Percentiles rank a stretch among this genome's conserved stretches.
Conservation (phyloP, 2,113 vertebrate species). For the Paramisgurnus dabryanus region DNA sequence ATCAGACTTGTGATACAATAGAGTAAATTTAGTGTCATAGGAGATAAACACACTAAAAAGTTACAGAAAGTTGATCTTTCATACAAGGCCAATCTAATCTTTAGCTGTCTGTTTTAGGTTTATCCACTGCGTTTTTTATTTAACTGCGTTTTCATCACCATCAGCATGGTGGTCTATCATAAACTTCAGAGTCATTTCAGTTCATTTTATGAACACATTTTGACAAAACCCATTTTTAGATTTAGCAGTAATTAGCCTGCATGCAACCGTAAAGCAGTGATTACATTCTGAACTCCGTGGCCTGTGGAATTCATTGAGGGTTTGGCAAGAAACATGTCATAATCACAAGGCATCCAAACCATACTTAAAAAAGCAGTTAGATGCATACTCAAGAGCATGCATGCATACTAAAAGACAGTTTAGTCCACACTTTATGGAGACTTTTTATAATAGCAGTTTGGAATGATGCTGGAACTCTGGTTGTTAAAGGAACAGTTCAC, state of each 20-base stretch:
- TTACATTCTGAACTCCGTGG: conserved; percentile 63
- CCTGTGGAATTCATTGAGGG: conserved; percentile 68
- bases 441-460: neutral
- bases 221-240: conserved; percentile 20
- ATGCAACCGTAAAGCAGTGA: conserved; percentile 45
- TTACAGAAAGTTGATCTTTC: neutral
- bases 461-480: neutral
- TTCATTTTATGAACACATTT: neutral
- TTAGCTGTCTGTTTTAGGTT: neutral
- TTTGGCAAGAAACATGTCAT: conserved; percentile 68
- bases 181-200: neutral
- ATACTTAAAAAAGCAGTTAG: conserved; percentile 82
- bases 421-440: neutral
- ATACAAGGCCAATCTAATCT: neutral
- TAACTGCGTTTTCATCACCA: no score
- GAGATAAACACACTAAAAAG: neutral
- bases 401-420: conserved; percentile 4
- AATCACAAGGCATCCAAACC: conserved; percentile 78
- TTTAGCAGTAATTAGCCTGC: conserved; percentile 24
- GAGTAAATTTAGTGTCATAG: neutral
- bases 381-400: conserved; percentile 39
- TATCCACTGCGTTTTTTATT: neutral
- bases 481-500: neutral
- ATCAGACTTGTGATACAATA: neutral
- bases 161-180: neutral